phyloP scores from a whole-genome alignment of 2,797 vertebrate genomes.

The Miichthys miiuy region DNA sequence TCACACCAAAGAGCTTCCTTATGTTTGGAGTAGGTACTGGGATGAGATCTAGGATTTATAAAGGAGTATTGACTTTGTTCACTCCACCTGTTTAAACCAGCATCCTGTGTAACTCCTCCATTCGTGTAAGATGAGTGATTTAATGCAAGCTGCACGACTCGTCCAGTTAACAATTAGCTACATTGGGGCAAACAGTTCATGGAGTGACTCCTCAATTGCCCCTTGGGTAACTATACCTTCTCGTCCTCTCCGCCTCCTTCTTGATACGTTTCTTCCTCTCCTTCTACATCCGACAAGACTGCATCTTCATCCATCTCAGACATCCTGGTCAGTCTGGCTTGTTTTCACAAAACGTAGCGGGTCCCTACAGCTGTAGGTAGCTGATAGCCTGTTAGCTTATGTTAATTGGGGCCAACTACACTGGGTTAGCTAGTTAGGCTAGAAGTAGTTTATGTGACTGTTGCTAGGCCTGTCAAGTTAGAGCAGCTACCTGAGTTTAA shows the following conservation, averaged over 20 bases:
- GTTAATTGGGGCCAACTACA: background rate
- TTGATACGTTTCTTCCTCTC: slow-evolving; percentile 40
- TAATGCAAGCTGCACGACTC: no score
- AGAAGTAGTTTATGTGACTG: background rate
- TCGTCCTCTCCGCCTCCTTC: slow-evolving; percentile 25
- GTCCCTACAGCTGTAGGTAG: background rate
- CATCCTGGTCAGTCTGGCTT: slow-evolving; percentile 3
- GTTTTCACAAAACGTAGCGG: background rate
- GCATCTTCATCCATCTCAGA: slow-evolving; percentile 67
- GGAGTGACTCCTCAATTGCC: accelerated
- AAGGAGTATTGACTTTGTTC: background rate
- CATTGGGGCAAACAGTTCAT: background rate
- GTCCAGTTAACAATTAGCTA: no score
- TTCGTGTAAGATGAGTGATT: no score
- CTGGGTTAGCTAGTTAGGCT: background rate
- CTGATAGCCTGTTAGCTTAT: background rate
- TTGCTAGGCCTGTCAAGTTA: background rate
- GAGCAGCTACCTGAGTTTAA: background rate
- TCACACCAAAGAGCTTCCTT: background rate
- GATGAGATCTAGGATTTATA: background rate
- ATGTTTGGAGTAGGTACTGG: background rate
- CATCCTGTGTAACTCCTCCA: no score
- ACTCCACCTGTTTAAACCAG: background rate
- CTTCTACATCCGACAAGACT: slow-evolving; percentile 52
- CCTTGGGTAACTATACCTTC: slow-evolving; percentile 39